These are phyloP conservation scores for Papilio helenus DNA, from an alignment of 1,140 invertebrate genomes.

Conservation along the genomic window DNA sequence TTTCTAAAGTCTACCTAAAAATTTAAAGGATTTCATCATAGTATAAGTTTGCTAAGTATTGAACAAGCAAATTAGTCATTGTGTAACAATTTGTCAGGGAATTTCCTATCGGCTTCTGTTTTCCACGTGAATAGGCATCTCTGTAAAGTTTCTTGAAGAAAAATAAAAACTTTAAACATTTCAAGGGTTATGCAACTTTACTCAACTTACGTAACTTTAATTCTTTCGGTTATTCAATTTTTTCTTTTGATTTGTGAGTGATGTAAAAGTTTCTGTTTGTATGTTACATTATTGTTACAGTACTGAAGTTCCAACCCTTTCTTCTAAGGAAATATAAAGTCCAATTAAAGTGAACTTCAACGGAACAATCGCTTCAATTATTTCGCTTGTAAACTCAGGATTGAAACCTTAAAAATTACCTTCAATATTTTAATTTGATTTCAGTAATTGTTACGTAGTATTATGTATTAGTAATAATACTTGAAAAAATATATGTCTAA, in stretches of 20 bases:
- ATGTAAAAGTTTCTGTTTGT: conserved; percentile 33
- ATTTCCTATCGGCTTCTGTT: conserved; percentile 2
- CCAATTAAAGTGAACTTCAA: not conserved
- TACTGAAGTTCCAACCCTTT: not conserved
- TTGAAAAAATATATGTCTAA: too few relatives aligned
- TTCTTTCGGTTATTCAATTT: conserved; percentile 25
- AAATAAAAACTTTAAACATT: not conserved
- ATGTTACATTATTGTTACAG: not conserved
- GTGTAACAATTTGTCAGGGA: conserved; percentile 20
- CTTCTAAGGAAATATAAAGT: not conserved
- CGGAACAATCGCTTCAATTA: not conserved
- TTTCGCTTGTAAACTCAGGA: not conserved
- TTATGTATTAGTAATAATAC: not conserved
- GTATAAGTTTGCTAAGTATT: not conserved
- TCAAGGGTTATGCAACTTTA: conserved; percentile 5
- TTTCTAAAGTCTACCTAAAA: not conserved
- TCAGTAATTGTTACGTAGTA: not conserved
- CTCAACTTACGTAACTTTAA: conserved; percentile 1
- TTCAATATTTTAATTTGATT: not conserved
- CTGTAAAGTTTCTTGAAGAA: not conserved
- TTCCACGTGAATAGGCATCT: not conserved
- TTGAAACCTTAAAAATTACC: conserved; percentile 1
- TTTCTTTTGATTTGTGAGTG: not conserved
- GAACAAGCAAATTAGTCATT: conserved; percentile 25
- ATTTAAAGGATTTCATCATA: conserved; percentile 10